phyloP scores from a whole-genome alignment of 2,797 vertebrate species.

The Sebastes minor region DNA sequence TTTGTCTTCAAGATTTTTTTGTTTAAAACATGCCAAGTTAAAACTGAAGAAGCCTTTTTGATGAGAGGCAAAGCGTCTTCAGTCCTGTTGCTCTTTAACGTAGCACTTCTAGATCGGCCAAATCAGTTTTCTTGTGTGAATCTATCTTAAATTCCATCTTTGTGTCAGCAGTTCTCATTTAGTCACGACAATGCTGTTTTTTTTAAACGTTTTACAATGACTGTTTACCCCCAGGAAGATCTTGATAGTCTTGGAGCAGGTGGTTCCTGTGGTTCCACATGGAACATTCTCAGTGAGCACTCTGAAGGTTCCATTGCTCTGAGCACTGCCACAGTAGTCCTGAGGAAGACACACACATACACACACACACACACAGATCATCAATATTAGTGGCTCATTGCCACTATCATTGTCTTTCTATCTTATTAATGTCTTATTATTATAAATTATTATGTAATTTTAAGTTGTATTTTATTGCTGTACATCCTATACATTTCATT shows the following conservation, averaged over 20 bases:
- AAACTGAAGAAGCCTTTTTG: not conserved
- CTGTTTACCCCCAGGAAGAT: conserved; percentile 82
- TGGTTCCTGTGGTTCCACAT: conserved; percentile 83
- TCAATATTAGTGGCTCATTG: not conserved
- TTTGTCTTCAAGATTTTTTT: not conserved
- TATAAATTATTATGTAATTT: too few species aligned
- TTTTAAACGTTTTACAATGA: not conserved
- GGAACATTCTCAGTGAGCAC: conserved; percentile 85
- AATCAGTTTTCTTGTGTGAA: not conserved
- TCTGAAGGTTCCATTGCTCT: conserved; percentile 81
- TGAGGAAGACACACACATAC: conserved; percentile 44
- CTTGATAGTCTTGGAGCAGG: conserved; percentile 86
- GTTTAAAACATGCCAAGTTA: not conserved
- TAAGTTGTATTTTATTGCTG: too few species aligned
- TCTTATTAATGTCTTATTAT: too few species aligned
- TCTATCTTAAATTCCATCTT: not conserved
- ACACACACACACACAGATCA: not conserved
- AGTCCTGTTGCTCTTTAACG: not conserved
- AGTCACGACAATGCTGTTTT: not conserved
- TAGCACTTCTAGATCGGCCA: not conserved
- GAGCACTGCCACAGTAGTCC: conserved; percentile 83
- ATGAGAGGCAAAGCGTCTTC: not conserved
- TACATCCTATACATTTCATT: too few species aligned
- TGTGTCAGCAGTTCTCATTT: not conserved
- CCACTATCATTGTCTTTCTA: too few species aligned